phyloP scores from a whole-genome alignment of 2,113 vertebrate species.

The Daubentonia madagascariensis region DNA sequence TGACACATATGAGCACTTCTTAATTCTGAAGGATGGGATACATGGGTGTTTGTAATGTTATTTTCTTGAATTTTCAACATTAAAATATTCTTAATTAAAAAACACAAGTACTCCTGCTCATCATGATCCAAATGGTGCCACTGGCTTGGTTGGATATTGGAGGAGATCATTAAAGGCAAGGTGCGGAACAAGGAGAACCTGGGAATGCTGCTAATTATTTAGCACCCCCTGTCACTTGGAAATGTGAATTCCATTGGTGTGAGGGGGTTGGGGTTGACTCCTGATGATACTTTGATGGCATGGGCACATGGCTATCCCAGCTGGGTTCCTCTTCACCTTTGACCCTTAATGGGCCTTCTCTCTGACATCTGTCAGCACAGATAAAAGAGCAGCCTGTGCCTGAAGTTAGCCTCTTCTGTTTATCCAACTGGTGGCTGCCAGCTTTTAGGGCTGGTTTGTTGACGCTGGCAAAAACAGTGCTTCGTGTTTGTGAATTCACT shows the following conservation, averaged over 20 bases:
- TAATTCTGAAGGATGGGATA: background rate
- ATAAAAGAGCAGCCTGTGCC: background rate
- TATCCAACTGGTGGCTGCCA: background rate
- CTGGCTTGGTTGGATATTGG: background rate
- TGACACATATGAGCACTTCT: slow-evolving; percentile 20
- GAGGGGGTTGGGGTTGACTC: background rate
- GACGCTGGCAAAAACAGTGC: background rate
- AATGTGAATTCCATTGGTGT: slow-evolving; percentile 12
- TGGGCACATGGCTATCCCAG: background rate
- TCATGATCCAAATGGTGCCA: background rate
- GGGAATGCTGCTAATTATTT: slow-evolving; percentile 55
- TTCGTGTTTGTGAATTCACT: background rate
- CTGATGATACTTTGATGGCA: background rate
- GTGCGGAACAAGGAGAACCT: background rate
- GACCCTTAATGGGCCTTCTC: background rate
- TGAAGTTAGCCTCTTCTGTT: background rate
- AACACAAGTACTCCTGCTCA: background rate
- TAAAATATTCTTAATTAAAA: slow-evolving; percentile 16
- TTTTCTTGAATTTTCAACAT: background rate
- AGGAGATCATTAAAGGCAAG: background rate
- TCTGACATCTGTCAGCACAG: background rate
- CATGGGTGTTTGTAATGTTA: background rate
- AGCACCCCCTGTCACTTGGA: slow-evolving; percentile 28
- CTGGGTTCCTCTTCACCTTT: background rate
- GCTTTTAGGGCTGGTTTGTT: background rate